These are phyloP conservation scores for Poeciliopsis occidentalis DNA, from an alignment of 2,113 vertebrate genomes.

Conservation along the genomic window DNA sequence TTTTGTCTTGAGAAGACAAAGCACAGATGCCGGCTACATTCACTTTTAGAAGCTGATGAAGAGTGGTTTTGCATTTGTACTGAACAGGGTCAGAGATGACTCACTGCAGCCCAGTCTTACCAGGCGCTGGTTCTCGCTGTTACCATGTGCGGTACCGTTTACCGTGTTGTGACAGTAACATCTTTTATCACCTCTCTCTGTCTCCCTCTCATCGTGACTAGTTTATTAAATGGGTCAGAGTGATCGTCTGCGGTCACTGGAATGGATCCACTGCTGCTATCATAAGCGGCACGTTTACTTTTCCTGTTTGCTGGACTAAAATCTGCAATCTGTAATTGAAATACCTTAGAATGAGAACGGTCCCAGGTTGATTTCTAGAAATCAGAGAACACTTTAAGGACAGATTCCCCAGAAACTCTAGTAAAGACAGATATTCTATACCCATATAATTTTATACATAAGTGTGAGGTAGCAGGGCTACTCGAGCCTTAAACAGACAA, in stretches of 20 bases:
- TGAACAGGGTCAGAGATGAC: background rate
- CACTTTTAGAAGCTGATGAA: background rate
- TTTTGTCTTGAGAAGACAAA: conserved; percentile 29
- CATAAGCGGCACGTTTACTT: background rate
- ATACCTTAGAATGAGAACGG: background rate
- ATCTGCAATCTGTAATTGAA: background rate
- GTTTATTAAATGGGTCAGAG: conserved; percentile 35
- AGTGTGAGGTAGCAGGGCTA: background rate
- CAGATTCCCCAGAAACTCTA: background rate
- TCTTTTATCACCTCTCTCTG: background rate
- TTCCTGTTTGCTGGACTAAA: background rate
- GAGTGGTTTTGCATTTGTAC: background rate
- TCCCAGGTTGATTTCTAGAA: background rate
- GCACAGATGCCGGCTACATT: conserved; percentile 11
- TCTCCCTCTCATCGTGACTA: conserved; percentile 11
- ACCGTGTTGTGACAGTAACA: background rate
- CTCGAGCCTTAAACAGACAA: background rate
- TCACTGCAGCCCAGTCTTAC: background rate
- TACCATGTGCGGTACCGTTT: background rate
- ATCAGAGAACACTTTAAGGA: background rate
- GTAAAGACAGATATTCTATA: background rate
- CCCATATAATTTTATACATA: background rate
- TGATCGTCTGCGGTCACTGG: conserved; percentile 45
- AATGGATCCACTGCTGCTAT: conserved; percentile 15
- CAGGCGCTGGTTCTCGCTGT: background rate